Evolutionary conservation across 2,888 invertebrate genomes (phyloP).

Genomic region (Dasysyrphus tricinctus): DNA sequence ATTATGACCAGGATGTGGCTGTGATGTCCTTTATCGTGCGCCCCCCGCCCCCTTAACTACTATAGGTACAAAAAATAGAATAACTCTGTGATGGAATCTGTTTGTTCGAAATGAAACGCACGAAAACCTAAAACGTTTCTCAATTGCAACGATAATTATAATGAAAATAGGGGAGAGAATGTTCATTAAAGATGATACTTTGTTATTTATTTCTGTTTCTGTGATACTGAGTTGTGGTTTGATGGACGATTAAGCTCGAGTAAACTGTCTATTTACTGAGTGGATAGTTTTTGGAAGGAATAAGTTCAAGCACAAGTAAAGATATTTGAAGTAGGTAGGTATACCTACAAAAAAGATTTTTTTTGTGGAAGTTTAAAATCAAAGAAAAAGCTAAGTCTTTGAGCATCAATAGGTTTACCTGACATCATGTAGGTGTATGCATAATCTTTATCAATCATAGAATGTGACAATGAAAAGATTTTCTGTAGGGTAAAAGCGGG

Average conservation of each 20-base stretch:
- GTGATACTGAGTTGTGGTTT: slow-evolving; percentile 15
- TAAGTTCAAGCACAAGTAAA: no score
- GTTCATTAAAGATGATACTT: background rate
- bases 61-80: background rate
- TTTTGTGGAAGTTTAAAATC: no score
- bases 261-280: slow-evolving; percentile 17
- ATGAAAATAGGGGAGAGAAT: slow-evolving; percentile 26
- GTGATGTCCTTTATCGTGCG: slow-evolving; percentile 49
- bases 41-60: slow-evolving; percentile 18
- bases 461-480: no score
- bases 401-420: no score
- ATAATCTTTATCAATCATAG: no score
- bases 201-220: background rate
- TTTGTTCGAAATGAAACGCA: slow-evolving; percentile 47
- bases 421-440: no score
- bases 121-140: slow-evolving; percentile 63
- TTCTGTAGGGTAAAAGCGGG: no score
- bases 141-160: slow-evolving; percentile 56
- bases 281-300: background rate
- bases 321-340: no score
- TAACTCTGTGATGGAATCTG: slow-evolving; percentile 50
- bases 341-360: no score
- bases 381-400: no score
- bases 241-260: slow-evolving; percentile 44
- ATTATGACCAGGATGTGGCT: slow-evolving; percentile 48